Percentiles rank a stretch among this genome's conserved stretches.
Evolutionary conservation across 2,888 invertebrate species (phyloP).

Genomic region (Habrosyne pyritoides): DNA sequence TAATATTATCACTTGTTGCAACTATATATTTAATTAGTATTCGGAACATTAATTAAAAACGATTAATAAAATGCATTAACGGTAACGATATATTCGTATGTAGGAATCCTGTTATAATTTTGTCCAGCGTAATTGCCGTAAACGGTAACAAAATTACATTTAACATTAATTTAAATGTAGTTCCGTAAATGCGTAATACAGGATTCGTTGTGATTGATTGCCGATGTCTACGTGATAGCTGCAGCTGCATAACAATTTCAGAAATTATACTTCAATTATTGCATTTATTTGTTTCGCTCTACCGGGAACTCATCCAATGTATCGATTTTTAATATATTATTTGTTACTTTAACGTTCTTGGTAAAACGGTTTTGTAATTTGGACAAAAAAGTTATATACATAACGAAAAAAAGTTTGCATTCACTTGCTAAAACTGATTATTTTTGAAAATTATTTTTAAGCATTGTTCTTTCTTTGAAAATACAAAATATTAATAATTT

Average conservation of each 20-base stretch:
- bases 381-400: too few relatives aligned
- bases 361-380: too few relatives aligned
- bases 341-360: too few relatives aligned
- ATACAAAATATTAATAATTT: too few relatives aligned
- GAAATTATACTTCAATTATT: background rate
- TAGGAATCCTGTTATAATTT: constrained; percentile 23
- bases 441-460: too few relatives aligned
- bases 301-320: background rate
- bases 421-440: too few relatives aligned
- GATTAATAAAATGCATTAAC: constrained; percentile 15
- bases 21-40: background rate
- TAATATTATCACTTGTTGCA: too few relatives aligned
- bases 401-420: too few relatives aligned
- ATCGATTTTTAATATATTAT: background rate
- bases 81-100: constrained; percentile 23
- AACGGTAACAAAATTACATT: constrained; percentile 29
- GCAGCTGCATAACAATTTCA: background rate
- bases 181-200: constrained; percentile 7
- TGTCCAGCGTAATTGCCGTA: constrained; percentile 24
- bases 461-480: too few relatives aligned
- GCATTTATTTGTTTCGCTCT: background rate
- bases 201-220: background rate
- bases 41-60: background rate
- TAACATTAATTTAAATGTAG: constrained; percentile 26
- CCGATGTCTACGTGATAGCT: background rate